Base-by-base conservation (phyloP, 2,888 invertebrate genomes). In the Unio delphinus region DNA sequence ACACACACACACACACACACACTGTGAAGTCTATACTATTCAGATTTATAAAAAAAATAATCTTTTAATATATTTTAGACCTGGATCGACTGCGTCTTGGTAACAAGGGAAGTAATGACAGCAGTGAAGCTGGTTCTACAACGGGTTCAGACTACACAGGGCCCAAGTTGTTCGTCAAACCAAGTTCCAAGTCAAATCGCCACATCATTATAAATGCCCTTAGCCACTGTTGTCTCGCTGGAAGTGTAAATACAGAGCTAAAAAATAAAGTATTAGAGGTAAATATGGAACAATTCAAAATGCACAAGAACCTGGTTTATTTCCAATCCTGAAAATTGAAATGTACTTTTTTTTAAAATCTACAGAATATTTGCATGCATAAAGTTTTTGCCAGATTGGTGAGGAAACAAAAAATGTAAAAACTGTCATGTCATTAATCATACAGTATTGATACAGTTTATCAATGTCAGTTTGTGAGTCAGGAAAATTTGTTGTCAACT, bases 141-240 rank as follows among this genome's bases (percentile, higher is more conserved):
- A 72, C 76, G 11, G 78, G 77, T 18, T 78, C 77, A 45, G 83
- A 83, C 17, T 83, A 83, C 73, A 68, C 79, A 96, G 98, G 98
- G 89, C 97, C 97, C 20, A 94, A 98, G 90, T 92, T 99, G 83
- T 99, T 97, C 91, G 98, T 98, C 90, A 98, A 99, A 91, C 98
- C 98, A 78, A 94, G 96, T 78, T 95, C 97, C 74, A 99, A 99
- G 91, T 98, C 99, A 30, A 99, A 99, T 91, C 94, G 98, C 76
- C 95, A 95, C 86, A 97, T 99, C 80, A 97, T 99, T 92, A 91
- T 97, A 86, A 99, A 99, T 91, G 99, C 99, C 68, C 96, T 99
- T 61, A 98, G 98, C 90, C 98, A 98, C 91, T 97, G 98, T 91
- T 98, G 99, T 81, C 96, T 99, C 90, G 99, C 99, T 23, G 99